Base-by-base conservation (phyloP, 2,797 vertebrate species). In the Todus mexicanus region DNA sequence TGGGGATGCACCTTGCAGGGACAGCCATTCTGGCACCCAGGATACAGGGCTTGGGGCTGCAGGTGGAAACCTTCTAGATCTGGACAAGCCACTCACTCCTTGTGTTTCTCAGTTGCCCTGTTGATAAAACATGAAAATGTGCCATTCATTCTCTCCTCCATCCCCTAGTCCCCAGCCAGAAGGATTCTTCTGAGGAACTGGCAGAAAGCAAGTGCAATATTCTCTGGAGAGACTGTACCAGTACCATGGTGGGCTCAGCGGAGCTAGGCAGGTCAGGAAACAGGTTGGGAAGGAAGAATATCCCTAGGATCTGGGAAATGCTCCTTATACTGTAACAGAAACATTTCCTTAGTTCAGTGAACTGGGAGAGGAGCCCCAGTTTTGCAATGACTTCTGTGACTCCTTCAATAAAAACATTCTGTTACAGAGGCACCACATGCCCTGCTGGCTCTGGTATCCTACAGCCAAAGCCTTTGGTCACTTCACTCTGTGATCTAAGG, bases 221-320 rank as follows among this genome's bases (percentile, higher is more conserved):
- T 5, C 12, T 42, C 35, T 15, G 35, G 33, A 29, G 29, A 25
- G 51, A 27, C 63, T 69, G 35, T 33, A 38, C 38, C 56, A 50
- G 40, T 7, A 15, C 29, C 1, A 0, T 21, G 22, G 14, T 35
- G 50, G 13, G 19, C 26, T 59, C 35, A 31, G 9, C 12, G 31
- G 33, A 78, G 25, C 12, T 43, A 43, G 21, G 21, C 59, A 51
- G 29, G 14, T 65, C 12, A 23, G 19, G 33, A 22, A 82, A 56
- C 22, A 42, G 25, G 11, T 38, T 56, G 23, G 4, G 8, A 31
- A 73, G n/a, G 47, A 59, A 38, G 25, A 74, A 61, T 61, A 82
- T 42, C 33, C 42, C 56, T 31, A 48, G 27, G 27, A 31, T 53
- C 38, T 63, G 51, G n/a, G n/a, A 73, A 79, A 70, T 11, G 23